Evolutionary conservation across 2,113 vertebrate species (phyloP), one percentile per base, ranked within the genome.

Genomic region (Phocoena phocoena): DNA sequence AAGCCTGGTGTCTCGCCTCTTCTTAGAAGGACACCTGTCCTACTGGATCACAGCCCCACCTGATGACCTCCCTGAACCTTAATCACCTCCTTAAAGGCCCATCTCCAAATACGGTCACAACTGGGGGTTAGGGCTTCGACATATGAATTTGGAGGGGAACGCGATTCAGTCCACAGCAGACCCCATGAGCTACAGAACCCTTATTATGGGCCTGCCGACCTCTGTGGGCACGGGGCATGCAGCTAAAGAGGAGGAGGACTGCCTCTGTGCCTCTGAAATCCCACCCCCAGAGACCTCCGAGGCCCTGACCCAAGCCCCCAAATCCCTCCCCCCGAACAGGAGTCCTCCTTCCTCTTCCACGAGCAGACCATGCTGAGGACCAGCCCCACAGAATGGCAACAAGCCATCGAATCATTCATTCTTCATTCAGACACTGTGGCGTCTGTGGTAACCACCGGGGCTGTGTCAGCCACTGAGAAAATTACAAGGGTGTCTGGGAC

Each of bases 41-140:
- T 53, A 0, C 17, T 6, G 3, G 8, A 3, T 28, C 13, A 55
- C 38, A 25, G 28, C 33, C 67, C 65, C 28, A 15, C 0, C 0
- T 13, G 21, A 1, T 36, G 8, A 60, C 17, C 36, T 33, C 33
- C 6, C 33, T n/a, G 23, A 41, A 11, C 21, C 18, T 62, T 8
- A 8, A 14, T 31, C 2, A 31, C 17, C 9, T 18, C n/a, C 50
- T 65, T 1, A 6, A 23, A 3, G 25, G 13, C 50, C 62, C 15
- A 1, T 10, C 80, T 79, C 28, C 71, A 82, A 44, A 50, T 38
- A 47, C 9, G 1, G 28, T 14, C 63, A 44, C 70, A 50, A 25
- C 8, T 11, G 2, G n/a, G 6, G n/a, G 31, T 26, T 67, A n/a
- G 26, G 26, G n/a, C 33, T 63, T 31, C 38, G n/a, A 10, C 20